These are phyloP conservation scores for Struthio camelus DNA, from an alignment of 2,113 vertebrate species.

Conservation along the genomic window DNA sequence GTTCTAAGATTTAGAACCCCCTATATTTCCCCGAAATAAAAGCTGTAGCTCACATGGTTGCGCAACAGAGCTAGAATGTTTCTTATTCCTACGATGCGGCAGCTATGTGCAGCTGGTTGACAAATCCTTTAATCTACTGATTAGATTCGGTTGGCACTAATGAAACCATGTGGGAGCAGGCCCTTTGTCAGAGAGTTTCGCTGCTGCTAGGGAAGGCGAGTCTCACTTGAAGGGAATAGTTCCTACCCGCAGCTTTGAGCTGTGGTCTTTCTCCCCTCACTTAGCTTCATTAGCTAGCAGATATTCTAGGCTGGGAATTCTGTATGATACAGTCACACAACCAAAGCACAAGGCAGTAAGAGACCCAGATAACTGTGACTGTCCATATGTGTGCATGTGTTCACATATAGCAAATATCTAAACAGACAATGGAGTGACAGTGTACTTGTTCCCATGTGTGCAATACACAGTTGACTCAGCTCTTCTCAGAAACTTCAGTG, in stretches of 20 bases:
- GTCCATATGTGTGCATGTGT: fast-evolving
- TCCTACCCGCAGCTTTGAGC: background rate
- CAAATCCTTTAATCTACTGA: fast-evolving
- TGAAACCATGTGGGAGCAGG: background rate
- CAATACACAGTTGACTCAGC: background rate
- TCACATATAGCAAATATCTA: background rate
- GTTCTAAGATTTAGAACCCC: background rate
- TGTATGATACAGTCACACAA: fast-evolving
- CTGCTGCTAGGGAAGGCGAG: background rate
- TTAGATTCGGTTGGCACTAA: background rate
- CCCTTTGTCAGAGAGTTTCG: background rate
- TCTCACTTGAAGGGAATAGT: background rate
- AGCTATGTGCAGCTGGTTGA: background rate
- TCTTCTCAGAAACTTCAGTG: background rate
- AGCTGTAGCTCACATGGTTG: background rate
- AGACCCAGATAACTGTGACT: background rate
- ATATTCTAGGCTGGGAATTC: background rate
- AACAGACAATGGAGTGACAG: background rate
- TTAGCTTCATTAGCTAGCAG: background rate
- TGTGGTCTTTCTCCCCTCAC: background rate
- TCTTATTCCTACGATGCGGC: background rate
- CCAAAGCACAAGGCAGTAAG: background rate
- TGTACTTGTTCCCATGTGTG: background rate
- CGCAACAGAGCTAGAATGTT: background rate
- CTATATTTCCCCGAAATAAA: background rate